Evolutionary conservation across 1,140 invertebrate genomes (phyloP).

Genomic region (Brachionus asplanchnoidis): DNA sequence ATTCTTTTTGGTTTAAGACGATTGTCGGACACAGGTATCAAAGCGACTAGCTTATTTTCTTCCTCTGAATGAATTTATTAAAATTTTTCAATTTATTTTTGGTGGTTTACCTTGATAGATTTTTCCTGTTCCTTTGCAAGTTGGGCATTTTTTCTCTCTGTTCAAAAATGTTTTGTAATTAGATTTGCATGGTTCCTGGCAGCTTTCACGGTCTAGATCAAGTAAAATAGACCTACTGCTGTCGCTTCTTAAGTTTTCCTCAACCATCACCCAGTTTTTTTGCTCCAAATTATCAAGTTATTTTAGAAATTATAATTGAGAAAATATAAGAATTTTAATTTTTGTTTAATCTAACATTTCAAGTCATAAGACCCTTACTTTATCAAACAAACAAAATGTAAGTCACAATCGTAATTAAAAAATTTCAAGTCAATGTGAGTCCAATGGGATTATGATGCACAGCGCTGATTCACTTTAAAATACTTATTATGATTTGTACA

Average conservation of each 20-base stretch:
- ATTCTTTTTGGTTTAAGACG: constrained; percentile 34
- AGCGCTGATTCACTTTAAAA: neutral
- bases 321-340: neutral
- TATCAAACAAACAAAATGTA: neutral
- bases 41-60: constrained; percentile 31
- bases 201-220: neutral
- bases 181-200: neutral
- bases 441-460: neutral
- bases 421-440: neutral
- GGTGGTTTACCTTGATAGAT: neutral
- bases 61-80: neutral
- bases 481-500: neutral
- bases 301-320: neutral
- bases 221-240: neutral
- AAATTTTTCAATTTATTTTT: neutral
- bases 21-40: constrained; percentile 30
- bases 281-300: neutral
- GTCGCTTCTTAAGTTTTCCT: neutral
- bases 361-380: neutral
- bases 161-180: neutral
- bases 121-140: constrained; percentile 35
- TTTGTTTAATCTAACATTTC: neutral
- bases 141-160: constrained; percentile 21
- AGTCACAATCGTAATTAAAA: neutral
- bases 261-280: neutral